Conservation (phyloP, 64 coral and sea anemone species). For the Stylophora pistillata region DNA sequence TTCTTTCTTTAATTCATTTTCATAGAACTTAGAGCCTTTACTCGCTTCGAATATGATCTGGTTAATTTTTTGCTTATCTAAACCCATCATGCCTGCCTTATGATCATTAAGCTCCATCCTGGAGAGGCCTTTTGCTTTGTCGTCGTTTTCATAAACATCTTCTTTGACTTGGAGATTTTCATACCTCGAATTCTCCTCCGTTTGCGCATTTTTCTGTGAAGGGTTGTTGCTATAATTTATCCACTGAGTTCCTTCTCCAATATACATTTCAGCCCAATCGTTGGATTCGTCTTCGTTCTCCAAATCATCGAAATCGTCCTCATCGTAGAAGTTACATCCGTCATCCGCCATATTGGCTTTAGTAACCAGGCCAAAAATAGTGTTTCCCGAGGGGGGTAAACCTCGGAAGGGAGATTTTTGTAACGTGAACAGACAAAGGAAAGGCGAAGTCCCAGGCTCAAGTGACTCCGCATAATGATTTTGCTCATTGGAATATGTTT, state of each 20-base stretch:
- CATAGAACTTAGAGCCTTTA: slow-evolving; percentile 94
- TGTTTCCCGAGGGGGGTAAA: background rate
- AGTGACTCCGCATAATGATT: slow-evolving; percentile 22
- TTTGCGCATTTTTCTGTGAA: background rate
- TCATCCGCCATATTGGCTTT: slow-evolving; percentile 60
- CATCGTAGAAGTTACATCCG: background rate
- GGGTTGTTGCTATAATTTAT: background rate
- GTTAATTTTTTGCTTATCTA: slow-evolving; percentile 95
- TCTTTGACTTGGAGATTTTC: background rate
- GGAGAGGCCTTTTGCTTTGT: slow-evolving; percentile 10
- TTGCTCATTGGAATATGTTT: background rate
- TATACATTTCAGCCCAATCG: slow-evolving; percentile 35
- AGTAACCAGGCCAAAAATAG: slow-evolving; percentile 26
- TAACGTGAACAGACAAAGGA: background rate
- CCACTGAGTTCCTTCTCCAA: background rate
- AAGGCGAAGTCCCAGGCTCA: background rate
- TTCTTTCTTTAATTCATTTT: slow-evolving; percentile 91
- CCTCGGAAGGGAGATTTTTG: background rate
- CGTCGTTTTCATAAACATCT: background rate
- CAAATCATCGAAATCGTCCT: slow-evolving; percentile 11
- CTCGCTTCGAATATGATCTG: slow-evolving; percentile 97
- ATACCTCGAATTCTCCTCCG: background rate
- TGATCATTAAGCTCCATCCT: slow-evolving; percentile 96
- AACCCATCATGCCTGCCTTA: slow-evolving; percentile 96
- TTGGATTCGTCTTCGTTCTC: slow-evolving; percentile 21